Conservation (phyloP, 1,140 invertebrate species). For the Sycophaga agraensis region DNA sequence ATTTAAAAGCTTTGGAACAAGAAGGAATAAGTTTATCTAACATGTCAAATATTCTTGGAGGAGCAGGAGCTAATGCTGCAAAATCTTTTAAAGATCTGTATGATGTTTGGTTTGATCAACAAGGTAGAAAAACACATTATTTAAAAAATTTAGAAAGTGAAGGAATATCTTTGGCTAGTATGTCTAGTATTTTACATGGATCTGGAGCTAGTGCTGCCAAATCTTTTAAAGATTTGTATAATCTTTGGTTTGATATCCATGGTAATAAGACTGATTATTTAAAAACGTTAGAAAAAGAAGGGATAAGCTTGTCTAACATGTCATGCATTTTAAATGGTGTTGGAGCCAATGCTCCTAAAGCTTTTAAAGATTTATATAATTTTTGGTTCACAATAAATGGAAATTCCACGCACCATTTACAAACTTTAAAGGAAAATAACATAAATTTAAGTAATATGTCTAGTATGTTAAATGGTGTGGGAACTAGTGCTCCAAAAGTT, state of each 20-base stretch:
- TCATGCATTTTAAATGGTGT: conserved; percentile 21
- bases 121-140: neutral
- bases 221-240: conserved; percentile 32
- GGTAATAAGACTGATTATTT: conserved; percentile 34
- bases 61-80: neutral
- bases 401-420: conserved; percentile 33
- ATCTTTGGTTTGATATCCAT: conserved; percentile 23
- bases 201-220: conserved; percentile 30
- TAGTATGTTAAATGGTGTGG: conserved; percentile 6
- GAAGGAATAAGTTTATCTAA: conserved; percentile 9
- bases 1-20: conserved; percentile 23
- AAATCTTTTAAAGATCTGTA: conserved; percentile 10
- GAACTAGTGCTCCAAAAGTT: neutral
- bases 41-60: conserved; percentile 16
- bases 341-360: conserved; percentile 23
- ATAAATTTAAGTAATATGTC: conserved; percentile 15
- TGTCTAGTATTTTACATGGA: conserved; percentile 17
- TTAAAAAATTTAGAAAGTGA: conserved; percentile 12
- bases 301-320: conserved; percentile 21
- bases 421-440: conserved; percentile 1
- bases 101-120: conserved; percentile 21
- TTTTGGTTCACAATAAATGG: conserved; percentile 37
- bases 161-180: neutral
- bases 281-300: conserved; percentile 29
- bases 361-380: conserved; percentile 35